These are phyloP conservation scores for Oxyruncus cristatus DNA, from an alignment of 2,113 vertebrate species.

Conservation along the genomic window DNA sequence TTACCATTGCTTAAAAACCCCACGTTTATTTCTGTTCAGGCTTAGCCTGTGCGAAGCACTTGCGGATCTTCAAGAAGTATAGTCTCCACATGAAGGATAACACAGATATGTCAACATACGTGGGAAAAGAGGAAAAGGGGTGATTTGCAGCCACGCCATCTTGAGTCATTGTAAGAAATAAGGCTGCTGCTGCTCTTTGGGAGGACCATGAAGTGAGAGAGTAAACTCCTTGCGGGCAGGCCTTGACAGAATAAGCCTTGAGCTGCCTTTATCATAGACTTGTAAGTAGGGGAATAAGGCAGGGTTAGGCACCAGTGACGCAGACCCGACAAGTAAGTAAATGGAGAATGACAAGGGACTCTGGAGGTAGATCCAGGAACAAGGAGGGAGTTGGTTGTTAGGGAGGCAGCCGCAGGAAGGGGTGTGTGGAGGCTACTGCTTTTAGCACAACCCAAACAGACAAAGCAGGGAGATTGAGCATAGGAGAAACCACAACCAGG, in stretches of 20 bases:
- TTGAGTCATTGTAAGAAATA: background rate
- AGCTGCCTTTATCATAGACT: background rate
- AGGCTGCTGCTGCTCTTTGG: background rate
- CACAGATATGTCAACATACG: background rate
- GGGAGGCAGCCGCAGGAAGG: background rate
- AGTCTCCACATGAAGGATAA: background rate
- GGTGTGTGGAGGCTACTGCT: fast-evolving
- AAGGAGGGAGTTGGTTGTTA: background rate
- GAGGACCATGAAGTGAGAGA: background rate
- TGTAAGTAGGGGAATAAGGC: background rate
- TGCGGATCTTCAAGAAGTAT: background rate
- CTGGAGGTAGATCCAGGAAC: background rate
- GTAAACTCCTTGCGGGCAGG: background rate
- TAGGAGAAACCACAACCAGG: background rate
- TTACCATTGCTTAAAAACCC: background rate
- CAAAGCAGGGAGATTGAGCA: background rate
- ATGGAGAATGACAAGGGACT: background rate
- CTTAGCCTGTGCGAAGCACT: background rate
- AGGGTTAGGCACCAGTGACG: background rate
- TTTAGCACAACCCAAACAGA: background rate
- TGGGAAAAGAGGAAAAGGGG: background rate
- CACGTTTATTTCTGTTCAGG: background rate
- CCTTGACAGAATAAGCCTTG: background rate
- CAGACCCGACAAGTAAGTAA: background rate
- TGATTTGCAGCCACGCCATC: background rate